A percentile compares a stretch with the other conserved stretches of the same genome.
These are phyloP conservation scores for Drosophila sp. DNA, from an alignment of 1,140 invertebrate genomes.

Conservation along the genomic window DNA sequence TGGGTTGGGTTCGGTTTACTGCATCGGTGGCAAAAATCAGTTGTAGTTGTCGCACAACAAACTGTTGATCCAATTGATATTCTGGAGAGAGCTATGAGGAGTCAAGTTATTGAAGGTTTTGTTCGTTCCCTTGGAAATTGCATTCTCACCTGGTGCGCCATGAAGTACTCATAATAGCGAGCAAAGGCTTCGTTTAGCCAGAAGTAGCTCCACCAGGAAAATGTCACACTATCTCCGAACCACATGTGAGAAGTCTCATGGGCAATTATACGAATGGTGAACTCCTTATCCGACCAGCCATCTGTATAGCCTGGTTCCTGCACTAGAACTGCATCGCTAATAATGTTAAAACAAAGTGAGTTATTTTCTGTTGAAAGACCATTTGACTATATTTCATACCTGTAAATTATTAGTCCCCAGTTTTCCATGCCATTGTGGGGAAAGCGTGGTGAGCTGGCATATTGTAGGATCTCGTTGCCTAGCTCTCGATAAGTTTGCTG, in stretches of 20 bases:
- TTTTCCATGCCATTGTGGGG: slow-evolving; percentile 92
- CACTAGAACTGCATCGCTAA: slow-evolving; percentile 57
- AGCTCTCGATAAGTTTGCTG: slow-evolving; percentile 78
- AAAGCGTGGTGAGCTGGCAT: slow-evolving; percentile 90
- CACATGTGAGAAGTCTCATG: slow-evolving; percentile 88
- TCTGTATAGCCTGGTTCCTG: slow-evolving; percentile 57
- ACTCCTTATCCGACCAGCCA: slow-evolving; percentile 80
- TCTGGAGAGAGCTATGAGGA: slow-evolving; percentile 67
- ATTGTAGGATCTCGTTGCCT: slow-evolving; percentile 85
- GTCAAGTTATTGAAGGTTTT: not conserved
- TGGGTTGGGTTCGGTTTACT: slow-evolving; percentile 85
- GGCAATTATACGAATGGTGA: slow-evolving; percentile 84
- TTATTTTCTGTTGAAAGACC: not conserved
- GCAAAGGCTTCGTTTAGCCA: slow-evolving; percentile 90
- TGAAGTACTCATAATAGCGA: slow-evolving; percentile 87
- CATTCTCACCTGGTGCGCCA: slow-evolving; percentile 83
- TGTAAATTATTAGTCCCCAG: slow-evolving; percentile 91
- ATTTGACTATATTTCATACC: slow-evolving; percentile 20
- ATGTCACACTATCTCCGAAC: slow-evolving; percentile 88
- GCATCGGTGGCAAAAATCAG: slow-evolving; percentile 87
- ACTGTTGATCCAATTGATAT: slow-evolving; percentile 84
- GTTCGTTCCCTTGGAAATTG: not conserved
- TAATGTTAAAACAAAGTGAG: not conserved
- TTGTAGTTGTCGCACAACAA: slow-evolving; percentile 88
- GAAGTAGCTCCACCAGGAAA: slow-evolving; percentile 87